Conservation (phyloP, 2,797 vertebrate genomes). For the Mormyrops attenuatus region DNA sequence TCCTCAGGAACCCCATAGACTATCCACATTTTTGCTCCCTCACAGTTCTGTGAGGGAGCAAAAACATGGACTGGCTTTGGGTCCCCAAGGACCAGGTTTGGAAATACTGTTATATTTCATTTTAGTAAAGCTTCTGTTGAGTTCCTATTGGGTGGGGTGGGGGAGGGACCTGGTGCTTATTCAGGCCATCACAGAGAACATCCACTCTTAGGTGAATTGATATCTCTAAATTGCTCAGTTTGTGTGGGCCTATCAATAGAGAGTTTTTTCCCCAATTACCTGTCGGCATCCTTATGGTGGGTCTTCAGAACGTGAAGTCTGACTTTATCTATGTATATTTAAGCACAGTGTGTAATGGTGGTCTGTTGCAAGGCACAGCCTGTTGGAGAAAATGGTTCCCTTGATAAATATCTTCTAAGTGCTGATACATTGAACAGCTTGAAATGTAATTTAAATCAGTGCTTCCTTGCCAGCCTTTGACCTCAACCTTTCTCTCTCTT, state of each 20-base stretch:
- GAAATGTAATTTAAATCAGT: slow-evolving; percentile 10
- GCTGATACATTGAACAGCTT: slow-evolving; percentile 29
- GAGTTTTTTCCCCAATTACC: not conserved
- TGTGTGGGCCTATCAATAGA: not conserved
- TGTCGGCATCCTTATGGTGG: slow-evolving; percentile 17
- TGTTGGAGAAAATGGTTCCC: slow-evolving; percentile 12
- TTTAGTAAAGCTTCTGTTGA: not conserved
- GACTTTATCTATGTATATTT: not conserved
- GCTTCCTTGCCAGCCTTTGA: not conserved
- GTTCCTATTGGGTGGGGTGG: not conserved
- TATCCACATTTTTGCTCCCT: not conserved
- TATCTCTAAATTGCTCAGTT: not conserved
- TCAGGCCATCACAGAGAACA: not conserved
- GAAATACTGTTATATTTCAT: not conserved
- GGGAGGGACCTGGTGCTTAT: not conserved
- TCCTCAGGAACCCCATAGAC: not conserved
- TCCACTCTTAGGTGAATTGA: not conserved
- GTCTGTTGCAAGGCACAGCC: slow-evolving; percentile 27
- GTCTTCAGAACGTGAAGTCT: not conserved
- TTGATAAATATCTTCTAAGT: slow-evolving; percentile 12
- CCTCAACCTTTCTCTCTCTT: not conserved
- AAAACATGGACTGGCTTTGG: not conserved
- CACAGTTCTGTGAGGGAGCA: not conserved
- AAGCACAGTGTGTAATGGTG: not conserved
- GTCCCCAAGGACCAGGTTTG: not conserved